Evolutionary conservation across 2,797 vertebrate species (phyloP).

Genomic region (Syngnathus acus): DNA sequence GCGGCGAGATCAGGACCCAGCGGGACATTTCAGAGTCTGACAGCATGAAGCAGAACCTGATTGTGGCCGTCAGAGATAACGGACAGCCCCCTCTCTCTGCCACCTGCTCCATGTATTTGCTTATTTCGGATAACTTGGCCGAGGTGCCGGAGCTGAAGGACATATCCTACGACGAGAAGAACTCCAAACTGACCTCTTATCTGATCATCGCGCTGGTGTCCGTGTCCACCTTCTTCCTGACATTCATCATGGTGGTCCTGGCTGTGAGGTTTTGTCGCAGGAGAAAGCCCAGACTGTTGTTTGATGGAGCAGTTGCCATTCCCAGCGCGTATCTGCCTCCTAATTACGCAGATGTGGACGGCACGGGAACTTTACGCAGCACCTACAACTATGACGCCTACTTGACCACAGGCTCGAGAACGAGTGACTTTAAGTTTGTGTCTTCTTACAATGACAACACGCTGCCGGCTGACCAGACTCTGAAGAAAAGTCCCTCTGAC

Average conservation of each 20-base stretch:
- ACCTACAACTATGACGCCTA: conserved; percentile 1
- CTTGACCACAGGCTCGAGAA: conserved; percentile 2
- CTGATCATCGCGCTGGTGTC: conserved; percentile 40
- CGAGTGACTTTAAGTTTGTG: conserved; percentile 51
- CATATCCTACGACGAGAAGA: too few species aligned
- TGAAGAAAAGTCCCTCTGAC: conserved; percentile 21
- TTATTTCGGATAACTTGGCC: conserved; percentile 27
- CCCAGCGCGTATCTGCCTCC: conserved; percentile 55
- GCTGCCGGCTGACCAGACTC: conserved; percentile 31
- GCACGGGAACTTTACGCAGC: conserved; percentile 21
- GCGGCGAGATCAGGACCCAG: conserved; percentile 26
- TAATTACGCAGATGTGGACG: conserved; percentile 57
- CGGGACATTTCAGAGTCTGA: too few species aligned
- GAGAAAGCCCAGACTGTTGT: conserved; percentile 20
- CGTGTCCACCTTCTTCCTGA: conserved; percentile 62
- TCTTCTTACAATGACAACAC: conserved; percentile 38
- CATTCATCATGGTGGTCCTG: conserved; percentile 45
- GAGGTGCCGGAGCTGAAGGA: not conserved
- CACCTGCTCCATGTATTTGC: too few species aligned
- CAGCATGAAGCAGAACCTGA: too few species aligned
- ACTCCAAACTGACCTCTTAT: too few species aligned
- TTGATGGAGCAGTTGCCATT: conserved; percentile 42
- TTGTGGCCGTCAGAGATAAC: too few species aligned
- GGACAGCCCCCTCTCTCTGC: too few species aligned
- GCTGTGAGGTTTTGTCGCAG: conserved; percentile 30